Evolutionary conservation across 2,113 vertebrate genomes (phyloP).

Genomic region (Elephantulus edwardii): DNA sequence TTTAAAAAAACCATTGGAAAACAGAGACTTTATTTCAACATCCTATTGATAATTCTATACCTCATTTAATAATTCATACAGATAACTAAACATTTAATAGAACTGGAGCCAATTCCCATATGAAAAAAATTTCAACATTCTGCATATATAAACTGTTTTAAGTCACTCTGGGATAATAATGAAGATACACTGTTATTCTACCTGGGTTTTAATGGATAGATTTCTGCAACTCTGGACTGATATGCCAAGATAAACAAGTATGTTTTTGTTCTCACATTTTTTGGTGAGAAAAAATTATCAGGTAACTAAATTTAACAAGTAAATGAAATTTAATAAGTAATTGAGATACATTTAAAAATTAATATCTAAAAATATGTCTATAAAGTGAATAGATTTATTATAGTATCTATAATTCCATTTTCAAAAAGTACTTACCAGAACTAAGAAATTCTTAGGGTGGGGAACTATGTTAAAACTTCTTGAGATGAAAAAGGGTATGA

Average conservation of each 20-base stretch:
- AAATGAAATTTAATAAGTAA: conserved; percentile 30
- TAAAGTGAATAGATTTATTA: neutral
- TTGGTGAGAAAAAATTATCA: neutral
- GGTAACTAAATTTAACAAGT: conserved; percentile 26
- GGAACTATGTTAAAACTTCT: neutral
- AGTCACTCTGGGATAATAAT: conserved; percentile 9
- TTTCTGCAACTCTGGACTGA: neutral
- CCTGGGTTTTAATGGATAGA: neutral
- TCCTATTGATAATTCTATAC: neutral
- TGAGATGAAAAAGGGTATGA: neutral
- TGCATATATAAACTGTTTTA: conserved; percentile 1
- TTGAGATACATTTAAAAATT: conserved; percentile 16
- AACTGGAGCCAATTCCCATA: neutral
- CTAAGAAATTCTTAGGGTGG: neutral
- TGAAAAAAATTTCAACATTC: conserved; percentile 2
- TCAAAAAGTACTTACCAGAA: neutral
- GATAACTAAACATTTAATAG: conserved; percentile 48
- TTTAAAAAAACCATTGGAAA: too few relatives aligned
- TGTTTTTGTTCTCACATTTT: neutral
- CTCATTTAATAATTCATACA: neutral
- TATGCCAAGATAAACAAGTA: neutral
- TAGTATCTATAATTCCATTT: neutral
- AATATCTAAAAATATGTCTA: conserved; percentile 11
- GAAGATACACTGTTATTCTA: neutral
- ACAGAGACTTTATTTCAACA: too few relatives aligned